phyloP scores from a whole-genome alignment of 64 coral and sea anemone genomes.

The Porites lutea region DNA sequence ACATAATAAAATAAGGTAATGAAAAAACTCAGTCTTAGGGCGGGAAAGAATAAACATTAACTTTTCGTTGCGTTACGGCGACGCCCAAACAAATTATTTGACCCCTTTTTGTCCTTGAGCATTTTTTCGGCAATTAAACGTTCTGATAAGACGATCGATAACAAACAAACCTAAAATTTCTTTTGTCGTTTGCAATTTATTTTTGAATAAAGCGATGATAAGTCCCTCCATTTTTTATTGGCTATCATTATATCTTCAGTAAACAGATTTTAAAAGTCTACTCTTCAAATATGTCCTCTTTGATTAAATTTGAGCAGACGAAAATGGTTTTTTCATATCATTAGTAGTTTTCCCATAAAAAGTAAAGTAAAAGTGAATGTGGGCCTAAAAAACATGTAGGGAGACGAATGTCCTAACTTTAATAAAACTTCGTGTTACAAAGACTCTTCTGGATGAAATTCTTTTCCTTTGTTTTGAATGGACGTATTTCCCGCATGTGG shows the following conservation, averaged over 20 bases:
- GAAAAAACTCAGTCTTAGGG: not conserved
- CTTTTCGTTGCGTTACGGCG: not conserved
- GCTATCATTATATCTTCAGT: not conserved
- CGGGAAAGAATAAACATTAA: not conserved
- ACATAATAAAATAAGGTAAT: no score
- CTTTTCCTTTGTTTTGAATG: not conserved
- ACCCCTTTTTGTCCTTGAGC: not conserved
- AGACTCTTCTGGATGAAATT: not conserved
- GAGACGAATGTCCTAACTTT: no score
- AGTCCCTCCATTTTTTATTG: not conserved
- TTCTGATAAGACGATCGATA: not conserved
- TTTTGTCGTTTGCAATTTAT: constrained; percentile 15
- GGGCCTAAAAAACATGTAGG: no score
- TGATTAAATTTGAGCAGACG: no score
- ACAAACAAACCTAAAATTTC: constrained; percentile 1
- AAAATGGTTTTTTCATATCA: no score
- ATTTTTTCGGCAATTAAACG: constrained; percentile 17
- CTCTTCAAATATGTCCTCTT: no score
- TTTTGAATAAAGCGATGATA: not conserved
- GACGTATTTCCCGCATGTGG: not conserved
- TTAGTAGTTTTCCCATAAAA: no score
- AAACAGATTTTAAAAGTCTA: not conserved
- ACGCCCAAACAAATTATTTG: constrained; percentile 42
- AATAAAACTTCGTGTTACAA: no score
- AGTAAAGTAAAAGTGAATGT: no score